Conservation (phyloP, 2,113 vertebrate genomes). For the Poecile atricapillus region DNA sequence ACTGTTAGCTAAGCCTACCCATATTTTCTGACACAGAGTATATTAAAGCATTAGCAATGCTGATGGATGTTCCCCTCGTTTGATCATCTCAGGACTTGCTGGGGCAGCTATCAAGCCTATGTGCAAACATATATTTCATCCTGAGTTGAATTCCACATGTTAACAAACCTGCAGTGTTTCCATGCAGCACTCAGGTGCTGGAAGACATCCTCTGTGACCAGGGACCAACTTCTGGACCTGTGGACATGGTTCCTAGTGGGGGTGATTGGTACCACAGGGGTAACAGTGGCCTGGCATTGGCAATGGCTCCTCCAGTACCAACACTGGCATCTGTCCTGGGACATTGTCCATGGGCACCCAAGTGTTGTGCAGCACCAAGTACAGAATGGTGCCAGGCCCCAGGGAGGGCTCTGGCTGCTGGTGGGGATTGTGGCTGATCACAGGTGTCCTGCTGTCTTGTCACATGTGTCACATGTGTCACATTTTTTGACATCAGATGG, state of each 20-base stretch:
- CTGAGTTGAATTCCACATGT: neutral
- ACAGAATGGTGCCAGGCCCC: neutral
- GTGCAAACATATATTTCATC: neutral
- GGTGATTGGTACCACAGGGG: neutral
- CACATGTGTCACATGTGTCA: neutral
- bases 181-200: neutral
- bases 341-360: rapidly evolving
- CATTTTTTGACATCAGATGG: neutral
- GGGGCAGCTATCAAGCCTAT: neutral
- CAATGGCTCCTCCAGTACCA: neutral
- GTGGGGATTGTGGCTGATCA: neutral
- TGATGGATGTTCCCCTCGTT: neutral
- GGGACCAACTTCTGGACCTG: rapidly evolving
- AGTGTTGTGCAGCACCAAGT: neutral
- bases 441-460: neutral
- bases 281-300: neutral
- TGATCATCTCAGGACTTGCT: neutral
- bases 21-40: neutral
- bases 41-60: neutral
- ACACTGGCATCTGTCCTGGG: neutral
- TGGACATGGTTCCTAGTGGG: rapidly evolving
- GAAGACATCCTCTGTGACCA: neutral
- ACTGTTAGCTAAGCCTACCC: neutral
- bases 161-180: neutral
- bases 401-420: neutral